Evolutionary conservation across 2,113 vertebrate genomes (phyloP), one percentile per base, ranked within the genome.

Genomic region (Tonatia bakeri): DNA sequence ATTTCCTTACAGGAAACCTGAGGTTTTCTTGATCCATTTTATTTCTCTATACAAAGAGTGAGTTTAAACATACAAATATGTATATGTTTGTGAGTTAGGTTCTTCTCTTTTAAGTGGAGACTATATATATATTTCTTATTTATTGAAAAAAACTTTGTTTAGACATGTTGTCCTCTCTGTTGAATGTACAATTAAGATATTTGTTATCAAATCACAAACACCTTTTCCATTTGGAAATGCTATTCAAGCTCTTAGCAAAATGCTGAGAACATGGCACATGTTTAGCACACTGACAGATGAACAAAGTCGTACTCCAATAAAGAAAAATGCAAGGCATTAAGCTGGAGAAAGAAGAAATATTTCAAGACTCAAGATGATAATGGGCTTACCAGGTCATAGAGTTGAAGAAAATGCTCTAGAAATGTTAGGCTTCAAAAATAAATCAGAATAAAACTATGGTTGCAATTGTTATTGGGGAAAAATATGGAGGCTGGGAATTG

Each of bases 161-260:
- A 83, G 31, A 73, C 59, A 67, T 47, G 54, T 94, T 92, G 36
- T 72, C 40, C 3, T 65, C 33, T 9, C 36, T 36, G 1, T 72
- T 94, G 65, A 65, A 87, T 70, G 6, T 93, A 61, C 11, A 76
- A 40, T 87, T 94, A 61, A 24, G 38, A 59, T 83, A 22, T 94
- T 90, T 90, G 40, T 64, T 87, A 80, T 64, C 15, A 96, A 86
- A 85, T 85, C 38, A 91, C 80, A 94, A 90, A 83, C 5, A 84
- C 26, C 10, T 81, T 96, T 65, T 5, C 69, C 22, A 52, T 72
- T 96, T 85, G 86, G n/a, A 95, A 84, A 82, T 72, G 31, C 56
- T 87, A 80, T 40, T n/a, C 17, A 91, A 70, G 2, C 26, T 96
- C 7, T 88, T 17, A 70, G 40, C 26, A 36, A 12, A 94, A 50